Percentiles rank a stretch among this genome's conserved stretches.
Evolutionary conservation across 35 echinoderm and acorn worm genomes (phyloP).

Genomic region (Ophiothrix spiculata): DNA sequence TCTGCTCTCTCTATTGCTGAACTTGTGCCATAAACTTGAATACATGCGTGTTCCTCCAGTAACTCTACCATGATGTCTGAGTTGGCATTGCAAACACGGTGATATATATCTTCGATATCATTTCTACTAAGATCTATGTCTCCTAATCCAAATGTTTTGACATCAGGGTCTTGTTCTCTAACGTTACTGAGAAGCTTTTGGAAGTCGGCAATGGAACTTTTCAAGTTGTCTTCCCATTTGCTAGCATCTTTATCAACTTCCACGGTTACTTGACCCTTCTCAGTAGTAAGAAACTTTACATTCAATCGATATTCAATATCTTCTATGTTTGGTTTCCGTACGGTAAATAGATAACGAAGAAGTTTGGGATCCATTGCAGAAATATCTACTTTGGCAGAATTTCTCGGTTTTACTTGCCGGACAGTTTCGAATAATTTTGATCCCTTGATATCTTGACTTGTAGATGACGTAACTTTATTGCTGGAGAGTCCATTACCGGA

Average conservation of each 20-base stretch:
- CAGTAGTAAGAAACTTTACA: not conserved
- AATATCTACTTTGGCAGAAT: not conserved
- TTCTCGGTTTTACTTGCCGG: not conserved
- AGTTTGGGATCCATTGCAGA: not conserved
- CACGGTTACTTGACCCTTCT: not conserved
- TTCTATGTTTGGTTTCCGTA: not conserved
- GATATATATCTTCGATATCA: not conserved
- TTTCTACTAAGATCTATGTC: not conserved
- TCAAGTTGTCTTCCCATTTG: not conserved
- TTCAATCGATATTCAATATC: not conserved
- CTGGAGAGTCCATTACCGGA: no score
- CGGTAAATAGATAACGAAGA: not conserved
- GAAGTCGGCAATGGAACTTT: not conserved
- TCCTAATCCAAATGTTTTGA: not conserved
- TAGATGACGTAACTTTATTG: not conserved
- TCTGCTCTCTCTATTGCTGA: not conserved
- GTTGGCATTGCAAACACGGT: not conserved
- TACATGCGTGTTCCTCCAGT: not conserved
- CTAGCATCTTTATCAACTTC: not conserved
- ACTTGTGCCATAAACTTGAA: not conserved
- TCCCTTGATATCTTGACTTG: not conserved
- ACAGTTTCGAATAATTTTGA: not conserved
- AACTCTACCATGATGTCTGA: not conserved
- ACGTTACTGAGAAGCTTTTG: not conserved
- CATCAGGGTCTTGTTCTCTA: not conserved